phyloP scores from a whole-genome alignment of 2,113 vertebrate genomes.

The cattle (Bos taurus) region ARS-UCD2.0 NC_037334.1:75719001-75719500 shows the following conservation, averaged over 20 bases:
- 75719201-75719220: constrained; percentile 21
- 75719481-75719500: constrained; percentile 65
- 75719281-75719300: constrained; percentile 42
- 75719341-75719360: constrained; percentile 29
- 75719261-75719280: background rate
- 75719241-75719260: background rate
- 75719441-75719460: constrained; percentile 60
- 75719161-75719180: background rate
- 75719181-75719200: constrained; percentile 44
- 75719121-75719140: constrained; percentile 40
- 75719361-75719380: constrained; percentile 55
- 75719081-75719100: background rate
- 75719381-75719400: constrained; percentile 56
- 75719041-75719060: background rate
- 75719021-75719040: background rate
- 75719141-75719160: background rate
- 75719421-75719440: constrained; percentile 64
- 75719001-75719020: background rate
- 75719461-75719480: constrained; percentile 69
- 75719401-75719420: constrained; percentile 64
- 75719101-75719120: constrained; percentile 7
- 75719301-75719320: constrained; percentile 18
- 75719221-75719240: background rate
- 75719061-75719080: background rate
- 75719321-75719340: constrained; percentile 54